phyloP scores from a whole-genome alignment of 92 coral and sea anemone genomes.

The Plumapathes pennacea region DNA sequence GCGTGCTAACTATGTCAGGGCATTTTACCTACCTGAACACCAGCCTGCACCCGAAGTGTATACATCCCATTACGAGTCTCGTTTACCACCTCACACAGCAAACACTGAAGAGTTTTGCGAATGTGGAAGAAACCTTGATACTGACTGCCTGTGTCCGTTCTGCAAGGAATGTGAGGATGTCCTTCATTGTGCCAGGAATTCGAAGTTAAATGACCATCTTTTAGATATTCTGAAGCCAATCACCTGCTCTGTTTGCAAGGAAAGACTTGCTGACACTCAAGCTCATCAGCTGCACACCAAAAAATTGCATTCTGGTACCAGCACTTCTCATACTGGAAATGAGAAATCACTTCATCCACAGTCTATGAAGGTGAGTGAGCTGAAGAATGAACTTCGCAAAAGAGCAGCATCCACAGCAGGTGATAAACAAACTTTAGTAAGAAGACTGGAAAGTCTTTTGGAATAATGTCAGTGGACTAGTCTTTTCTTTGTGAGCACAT shows the following conservation, averaged over 20 bases:
- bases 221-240: slow-evolving; percentile 29
- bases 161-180: slow-evolving; percentile 36
- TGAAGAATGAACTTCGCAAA: slow-evolving; percentile 14
- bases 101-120: slow-evolving; percentile 22
- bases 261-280: slow-evolving; percentile 29
- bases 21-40: slow-evolving; percentile 56
- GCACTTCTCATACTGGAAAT: not conserved
- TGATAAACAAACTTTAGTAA: slow-evolving; percentile 6
- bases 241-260: slow-evolving; percentile 15
- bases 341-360: slow-evolving; percentile 3
- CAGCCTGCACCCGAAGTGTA: slow-evolving; percentile 50
- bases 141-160: slow-evolving; percentile 24
- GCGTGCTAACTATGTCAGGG: slow-evolving; percentile 58
- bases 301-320: slow-evolving; percentile 2
- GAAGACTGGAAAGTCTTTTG: not conserved
- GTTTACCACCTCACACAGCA: slow-evolving; percentile 20
- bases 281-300: slow-evolving; percentile 8
- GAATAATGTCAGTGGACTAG: no score
- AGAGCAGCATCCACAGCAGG: slow-evolving; percentile 12
- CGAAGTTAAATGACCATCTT: slow-evolving; percentile 5
- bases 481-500: no score
- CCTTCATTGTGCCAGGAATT: slow-evolving; percentile 18
- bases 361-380: slow-evolving; percentile 11
- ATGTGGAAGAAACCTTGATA: slow-evolving; percentile 43
- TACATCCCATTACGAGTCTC: slow-evolving; percentile 35